Conservation (phyloP, 2,888 invertebrate species). For the Corbicula japonica region DNA sequence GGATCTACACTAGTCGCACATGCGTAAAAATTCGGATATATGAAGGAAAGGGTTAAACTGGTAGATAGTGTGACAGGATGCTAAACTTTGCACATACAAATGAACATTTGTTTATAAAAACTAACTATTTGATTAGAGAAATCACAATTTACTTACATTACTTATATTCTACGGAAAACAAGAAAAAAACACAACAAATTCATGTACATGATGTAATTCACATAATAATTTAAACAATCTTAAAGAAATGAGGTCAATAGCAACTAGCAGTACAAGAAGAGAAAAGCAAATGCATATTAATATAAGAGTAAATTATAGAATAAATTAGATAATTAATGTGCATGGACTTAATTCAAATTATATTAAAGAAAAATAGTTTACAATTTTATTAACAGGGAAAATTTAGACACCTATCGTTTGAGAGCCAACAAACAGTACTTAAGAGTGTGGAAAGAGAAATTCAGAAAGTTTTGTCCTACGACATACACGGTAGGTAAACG, state of each 20-base stretch:
- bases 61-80: no score
- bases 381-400: slow-evolving; percentile 22
- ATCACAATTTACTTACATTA: no score
- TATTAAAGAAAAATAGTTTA: not conserved
- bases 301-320: not conserved
- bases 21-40: no score
- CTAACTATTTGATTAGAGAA: no score
- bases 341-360: not conserved
- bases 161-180: no score
- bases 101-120: no score
- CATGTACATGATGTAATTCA: not conserved
- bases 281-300: not conserved
- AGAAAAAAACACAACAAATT: no score
- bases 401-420: slow-evolving; percentile 40
- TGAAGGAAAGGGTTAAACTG: no score
- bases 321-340: not conserved
- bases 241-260: not conserved
- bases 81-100: no score
- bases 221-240: not conserved
- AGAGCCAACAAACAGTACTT: slow-evolving; percentile 35
- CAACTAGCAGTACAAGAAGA: not conserved
- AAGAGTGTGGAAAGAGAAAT: slow-evolving; percentile 46
- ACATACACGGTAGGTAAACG: slow-evolving; percentile 33
- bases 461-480: slow-evolving; percentile 35
- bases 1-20: no score